phyloP scores from a whole-genome alignment of 2,113 vertebrate genomes.

The Mustelus asterias region DNA sequence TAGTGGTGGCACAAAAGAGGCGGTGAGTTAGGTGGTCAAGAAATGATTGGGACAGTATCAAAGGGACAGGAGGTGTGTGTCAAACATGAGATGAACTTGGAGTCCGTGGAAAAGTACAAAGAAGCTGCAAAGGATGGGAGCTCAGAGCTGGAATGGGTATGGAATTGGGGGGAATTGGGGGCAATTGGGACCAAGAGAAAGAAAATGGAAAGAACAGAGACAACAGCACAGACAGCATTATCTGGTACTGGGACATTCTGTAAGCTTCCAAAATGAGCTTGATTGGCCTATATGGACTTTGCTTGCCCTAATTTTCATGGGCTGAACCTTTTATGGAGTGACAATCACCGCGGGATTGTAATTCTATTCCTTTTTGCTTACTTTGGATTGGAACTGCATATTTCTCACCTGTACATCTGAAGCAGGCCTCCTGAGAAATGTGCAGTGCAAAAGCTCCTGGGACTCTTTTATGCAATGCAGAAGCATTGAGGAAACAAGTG shows the following conservation, averaged over 20 bases:
- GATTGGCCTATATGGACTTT: not conserved
- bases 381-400: too few species aligned
- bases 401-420: too few species aligned
- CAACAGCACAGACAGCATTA: not conserved
- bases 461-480: too few species aligned
- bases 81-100: not conserved
- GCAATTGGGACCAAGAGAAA: too few species aligned
- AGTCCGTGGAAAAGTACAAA: not conserved
- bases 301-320: not conserved
- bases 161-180: not conserved
- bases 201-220: not conserved
- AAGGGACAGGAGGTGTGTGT: too few species aligned
- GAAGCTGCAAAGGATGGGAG: not conserved
- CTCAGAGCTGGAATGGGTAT: not conserved
- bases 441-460: too few species aligned
- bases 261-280: not conserved
- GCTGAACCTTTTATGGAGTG: too few species aligned
- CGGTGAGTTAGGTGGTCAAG: not conserved
- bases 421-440: too few species aligned
- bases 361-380: too few species aligned
- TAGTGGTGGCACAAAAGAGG: not conserved
- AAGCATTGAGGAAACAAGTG: too few species aligned
- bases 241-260: too few species aligned
- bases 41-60: not conserved
- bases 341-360: too few species aligned